Conservation (phyloP, 2,113 vertebrate genomes). For the Pan troglodytes region NHGRI_mPanTro3-v2.1_pri NC_072407.2:97810501-97811000, state of each 20-base stretch:
- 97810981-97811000: not conserved
- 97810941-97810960: not conserved
- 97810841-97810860: not conserved
- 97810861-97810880: not conserved
- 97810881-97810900: not conserved
- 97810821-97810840: not conserved
- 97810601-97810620: not conserved
- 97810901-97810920: not conserved
- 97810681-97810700: not conserved
- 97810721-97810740: not conserved
- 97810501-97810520: not conserved
- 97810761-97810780: not conserved
- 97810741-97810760: not conserved
- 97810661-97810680: conserved; percentile 60
- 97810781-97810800: not conserved
- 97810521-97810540: not conserved
- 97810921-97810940: not conserved
- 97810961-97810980: not conserved
- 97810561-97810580: not conserved
- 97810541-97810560: not conserved
- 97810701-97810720: not conserved
- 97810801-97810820: not conserved
- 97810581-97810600: not conserved
- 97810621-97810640: not conserved
- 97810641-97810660: not conserved